Evolutionary conservation across 2,113 vertebrate genomes (phyloP).

Genomic region (Paracanthobrama guichenoti): DNA sequence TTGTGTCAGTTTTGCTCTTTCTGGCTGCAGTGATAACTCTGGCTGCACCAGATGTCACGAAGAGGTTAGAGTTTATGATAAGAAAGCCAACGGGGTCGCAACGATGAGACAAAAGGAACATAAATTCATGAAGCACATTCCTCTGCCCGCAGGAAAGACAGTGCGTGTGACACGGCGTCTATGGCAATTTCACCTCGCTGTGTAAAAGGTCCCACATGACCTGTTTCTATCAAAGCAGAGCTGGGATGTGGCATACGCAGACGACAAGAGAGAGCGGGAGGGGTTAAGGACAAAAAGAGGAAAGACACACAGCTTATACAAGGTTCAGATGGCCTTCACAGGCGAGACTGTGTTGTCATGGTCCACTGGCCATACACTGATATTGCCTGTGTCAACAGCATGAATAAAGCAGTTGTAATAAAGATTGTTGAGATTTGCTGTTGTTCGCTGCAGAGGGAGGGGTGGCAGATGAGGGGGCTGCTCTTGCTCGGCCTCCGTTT

Average conservation of each 20-base stretch:
- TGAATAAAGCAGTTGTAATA: slow-evolving; percentile 81
- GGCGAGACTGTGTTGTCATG: slow-evolving; percentile 66
- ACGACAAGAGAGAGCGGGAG: slow-evolving; percentile 38
- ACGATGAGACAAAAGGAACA: slow-evolving; percentile 64
- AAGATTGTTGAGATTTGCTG: slow-evolving; percentile 60
- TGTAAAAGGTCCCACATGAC: slow-evolving; percentile 75
- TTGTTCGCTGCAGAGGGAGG: slow-evolving; percentile 50
- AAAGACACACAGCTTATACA: slow-evolving; percentile 38
- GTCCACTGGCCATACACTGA: slow-evolving; percentile 73
- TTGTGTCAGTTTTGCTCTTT: not conserved
- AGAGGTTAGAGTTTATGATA: slow-evolving; percentile 81
- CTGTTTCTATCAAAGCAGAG: slow-evolving; percentile 70
- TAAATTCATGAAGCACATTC: slow-evolving; percentile 75
- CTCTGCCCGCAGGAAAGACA: slow-evolving; percentile 63
- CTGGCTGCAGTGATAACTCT: slow-evolving; percentile 37
- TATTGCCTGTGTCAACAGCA: slow-evolving; percentile 73
- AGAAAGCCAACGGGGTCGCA: slow-evolving; percentile 75
- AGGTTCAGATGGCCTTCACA: slow-evolving; percentile 66
- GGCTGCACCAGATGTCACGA: slow-evolving; percentile 58
- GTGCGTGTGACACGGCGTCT: slow-evolving; percentile 61
- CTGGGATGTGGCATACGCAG: slow-evolving; percentile 58
- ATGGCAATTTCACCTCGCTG: slow-evolving; percentile 71
- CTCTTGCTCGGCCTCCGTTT: slow-evolving; percentile 52
- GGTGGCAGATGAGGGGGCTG: slow-evolving; percentile 46
- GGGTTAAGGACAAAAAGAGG: slow-evolving; percentile 43